These are phyloP conservation scores for Deilephila elpenor DNA, from an alignment of 2,888 invertebrate species.

Conservation along the genomic window DNA sequence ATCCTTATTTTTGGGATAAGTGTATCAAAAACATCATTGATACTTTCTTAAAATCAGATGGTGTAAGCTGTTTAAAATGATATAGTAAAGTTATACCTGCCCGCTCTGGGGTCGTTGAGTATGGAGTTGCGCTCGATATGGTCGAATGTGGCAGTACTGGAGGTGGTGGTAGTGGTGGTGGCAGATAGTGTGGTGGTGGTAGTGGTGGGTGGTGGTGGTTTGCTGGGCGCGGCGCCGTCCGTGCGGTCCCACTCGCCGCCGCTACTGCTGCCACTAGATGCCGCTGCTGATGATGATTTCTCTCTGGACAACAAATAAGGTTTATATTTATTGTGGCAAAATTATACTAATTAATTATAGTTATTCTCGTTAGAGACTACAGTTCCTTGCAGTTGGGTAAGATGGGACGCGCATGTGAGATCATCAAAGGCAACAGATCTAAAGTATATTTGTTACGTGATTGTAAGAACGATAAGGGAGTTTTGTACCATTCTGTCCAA, in stretches of 20 bases:
- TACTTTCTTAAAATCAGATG: too few species aligned
- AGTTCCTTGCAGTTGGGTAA: too few species aligned
- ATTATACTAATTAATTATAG: too few species aligned
- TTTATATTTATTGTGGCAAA: background rate
- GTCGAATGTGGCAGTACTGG: slow-evolving; percentile 82
- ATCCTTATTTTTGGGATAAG: too few species aligned
- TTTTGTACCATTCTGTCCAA: too few species aligned
- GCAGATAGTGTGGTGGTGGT: slow-evolving; percentile 36
- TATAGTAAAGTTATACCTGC: slow-evolving; percentile 60
- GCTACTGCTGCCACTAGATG: slow-evolving; percentile 66
- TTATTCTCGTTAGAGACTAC: too few species aligned
- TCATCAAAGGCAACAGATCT: too few species aligned
- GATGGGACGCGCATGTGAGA: too few species aligned
- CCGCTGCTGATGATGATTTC: slow-evolving; percentile 60
- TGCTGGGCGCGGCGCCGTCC: slow-evolving; percentile 65
- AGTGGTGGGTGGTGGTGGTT: slow-evolving; percentile 40
- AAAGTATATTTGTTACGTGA: too few species aligned
- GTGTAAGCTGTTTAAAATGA: too few species aligned
- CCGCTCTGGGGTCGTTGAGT: slow-evolving; percentile 87
- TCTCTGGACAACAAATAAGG: slow-evolving; percentile 53
- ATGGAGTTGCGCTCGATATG: slow-evolving; percentile 87
- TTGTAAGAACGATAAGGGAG: too few species aligned
- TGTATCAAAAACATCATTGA: too few species aligned
- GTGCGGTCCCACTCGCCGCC: slow-evolving; percentile 73
- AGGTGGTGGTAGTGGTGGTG: slow-evolving; percentile 43